phyloP scores from a whole-genome alignment of 2,888 invertebrate species.

The Parasteatoda lunata region DNA sequence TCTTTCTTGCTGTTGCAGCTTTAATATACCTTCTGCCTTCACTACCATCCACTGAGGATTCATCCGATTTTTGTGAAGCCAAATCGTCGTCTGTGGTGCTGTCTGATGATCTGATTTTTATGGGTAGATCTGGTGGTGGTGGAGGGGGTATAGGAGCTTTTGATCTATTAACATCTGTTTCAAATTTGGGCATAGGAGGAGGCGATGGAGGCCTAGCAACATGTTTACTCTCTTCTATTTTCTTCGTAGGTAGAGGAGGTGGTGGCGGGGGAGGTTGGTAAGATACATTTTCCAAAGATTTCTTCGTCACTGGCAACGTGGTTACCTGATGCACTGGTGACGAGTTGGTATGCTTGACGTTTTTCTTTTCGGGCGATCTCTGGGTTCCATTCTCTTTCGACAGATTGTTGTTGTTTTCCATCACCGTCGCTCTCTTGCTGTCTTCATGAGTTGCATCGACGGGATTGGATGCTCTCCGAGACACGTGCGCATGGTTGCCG shows the following conservation, averaged over 20 bases:
- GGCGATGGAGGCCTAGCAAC: slow-evolving; percentile 39
- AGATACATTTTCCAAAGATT: slow-evolving; percentile 8
- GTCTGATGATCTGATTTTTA: slow-evolving; percentile 70
- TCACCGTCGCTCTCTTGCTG: slow-evolving; percentile 22
- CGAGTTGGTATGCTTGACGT: neutral
- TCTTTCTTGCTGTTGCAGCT: slow-evolving; percentile 26
- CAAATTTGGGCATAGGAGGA: slow-evolving; percentile 37
- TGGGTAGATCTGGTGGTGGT: slow-evolving; percentile 59
- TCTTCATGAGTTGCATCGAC: slow-evolving; percentile 64
- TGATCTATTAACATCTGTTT: slow-evolving; percentile 18
- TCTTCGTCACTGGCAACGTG: slow-evolving; percentile 22
- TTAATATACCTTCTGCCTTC: slow-evolving; percentile 57
- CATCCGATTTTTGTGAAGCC: slow-evolving; percentile 54
- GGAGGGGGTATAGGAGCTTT: slow-evolving; percentile 63
- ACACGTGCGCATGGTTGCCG: slow-evolving; percentile 29
- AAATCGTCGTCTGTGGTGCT: slow-evolving; percentile 47
- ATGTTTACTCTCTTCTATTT: slow-evolving; percentile 20
- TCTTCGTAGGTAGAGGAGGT: slow-evolving; percentile 19
- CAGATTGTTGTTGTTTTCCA: slow-evolving; percentile 7
- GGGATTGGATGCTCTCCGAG: slow-evolving; percentile 65
- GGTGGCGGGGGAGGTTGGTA: slow-evolving; percentile 52
- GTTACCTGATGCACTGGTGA: neutral
- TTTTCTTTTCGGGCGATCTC: slow-evolving; percentile 12
- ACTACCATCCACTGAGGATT: slow-evolving; percentile 41
- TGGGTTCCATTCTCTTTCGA: slow-evolving; percentile 43